Evolutionary conservation across 2,888 invertebrate genomes (phyloP), one percentile per base, ranked within the genome.

Genomic region (Azorinus chamasolen): DNA sequence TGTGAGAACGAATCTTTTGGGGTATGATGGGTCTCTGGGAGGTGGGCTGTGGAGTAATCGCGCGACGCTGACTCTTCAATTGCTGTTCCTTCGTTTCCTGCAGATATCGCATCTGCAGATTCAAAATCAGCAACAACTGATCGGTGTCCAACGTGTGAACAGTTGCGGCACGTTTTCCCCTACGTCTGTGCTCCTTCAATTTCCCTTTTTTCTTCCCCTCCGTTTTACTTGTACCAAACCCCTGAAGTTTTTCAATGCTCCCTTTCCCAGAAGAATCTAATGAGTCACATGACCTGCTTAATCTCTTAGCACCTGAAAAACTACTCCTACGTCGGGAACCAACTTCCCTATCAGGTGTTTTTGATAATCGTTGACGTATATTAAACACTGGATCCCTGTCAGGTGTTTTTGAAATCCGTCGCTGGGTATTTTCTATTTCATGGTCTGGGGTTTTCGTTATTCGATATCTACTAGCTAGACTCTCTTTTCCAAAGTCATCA

Each of bases 31-130:
- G 57, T 68, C 63, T 70, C 57, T 77, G 81, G 2, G 74, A 68
- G 8, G 71, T 70, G 0, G 90, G 89, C 14, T 88, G 87, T 0
- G 90, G 90, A 2, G 89, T 89, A 58, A 87, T 79, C 4, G 88
- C 85, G 22, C 88, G 74, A 8, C 86, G 76, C 45, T 78, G 20
- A 46, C 69, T 63, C 37, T 64, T 20, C 24, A 79, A 81, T 58
- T 84, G 75, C 22, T 82, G 75, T 54, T 76, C 69, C 24, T 85
- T 81, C 37, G 85, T 85, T 66, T 90, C 90, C 66, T 90, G 87
- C n/a, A 88, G 69, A 64, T 89, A 90, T 45, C 89, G 65, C 87
- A 88, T 88, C 69, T 89, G 89, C 32, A 90, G 83, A 58, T 86
- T 87, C 16, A 89, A 79, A 39, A 90, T 89, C 45, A 89, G 66